Conservation (phyloP, 1,140 invertebrate species). For the Macrocentrus cingulum region DNA sequence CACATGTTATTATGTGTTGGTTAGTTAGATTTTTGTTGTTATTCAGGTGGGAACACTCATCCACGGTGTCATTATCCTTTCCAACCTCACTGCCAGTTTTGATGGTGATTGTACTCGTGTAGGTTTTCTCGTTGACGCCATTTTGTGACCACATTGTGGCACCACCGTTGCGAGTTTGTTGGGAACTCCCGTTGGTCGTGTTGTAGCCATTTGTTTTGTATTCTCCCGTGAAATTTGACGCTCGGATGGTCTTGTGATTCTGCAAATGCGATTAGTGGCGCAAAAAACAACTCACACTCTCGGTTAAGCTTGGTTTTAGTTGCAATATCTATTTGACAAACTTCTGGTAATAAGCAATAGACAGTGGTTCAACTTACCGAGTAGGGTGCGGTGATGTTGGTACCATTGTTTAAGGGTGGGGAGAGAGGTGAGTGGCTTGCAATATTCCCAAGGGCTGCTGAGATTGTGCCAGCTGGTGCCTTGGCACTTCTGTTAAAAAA, state of each 20-base stretch:
- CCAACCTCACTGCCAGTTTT: conserved; percentile 48
- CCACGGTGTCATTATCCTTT: neutral
- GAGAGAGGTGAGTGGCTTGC: conserved; percentile 56
- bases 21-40: conserved; percentile 11
- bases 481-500: conserved; percentile 59
- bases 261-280: conserved; percentile 55
- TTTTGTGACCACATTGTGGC: conserved; percentile 27
- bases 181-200: conserved; percentile 33
- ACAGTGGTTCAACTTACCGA: conserved; percentile 45
- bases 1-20: conserved; percentile 1
- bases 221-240: too few relatives aligned
- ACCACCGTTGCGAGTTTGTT: conserved; percentile 31
- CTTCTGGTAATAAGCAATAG: neutral
- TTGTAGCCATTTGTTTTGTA: conserved; percentile 21
- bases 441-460: conserved; percentile 63
- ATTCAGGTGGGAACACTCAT: conserved; percentile 6
- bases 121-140: conserved; percentile 46
- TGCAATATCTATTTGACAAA: neutral
- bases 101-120: conserved; percentile 55
- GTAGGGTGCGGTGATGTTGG: conserved; percentile 37
- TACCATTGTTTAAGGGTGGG: conserved; percentile 54
- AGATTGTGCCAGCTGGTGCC: conserved; percentile 67
- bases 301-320: conserved; percentile 30
- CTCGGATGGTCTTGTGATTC: conserved; percentile 38
- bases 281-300: conserved; percentile 39